Conservation (phyloP, 2,797 vertebrate genomes). For the Coregonus ussuriensis region DNA sequence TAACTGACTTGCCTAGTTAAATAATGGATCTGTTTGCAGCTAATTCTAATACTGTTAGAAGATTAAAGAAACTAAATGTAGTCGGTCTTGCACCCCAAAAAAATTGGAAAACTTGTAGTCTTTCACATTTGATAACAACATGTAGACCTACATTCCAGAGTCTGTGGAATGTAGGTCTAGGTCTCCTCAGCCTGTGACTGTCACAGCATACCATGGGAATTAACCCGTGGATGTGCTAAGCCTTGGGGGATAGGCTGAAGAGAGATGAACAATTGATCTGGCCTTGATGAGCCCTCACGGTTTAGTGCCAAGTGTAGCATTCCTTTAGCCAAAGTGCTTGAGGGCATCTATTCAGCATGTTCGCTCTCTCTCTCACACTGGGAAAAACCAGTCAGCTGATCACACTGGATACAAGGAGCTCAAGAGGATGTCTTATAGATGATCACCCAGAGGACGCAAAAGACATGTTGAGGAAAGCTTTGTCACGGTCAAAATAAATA, state of each 20-base stretch:
- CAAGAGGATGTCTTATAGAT: constrained; percentile 5
- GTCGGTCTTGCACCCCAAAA: not conserved
- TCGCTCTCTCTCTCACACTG: constrained; percentile 4
- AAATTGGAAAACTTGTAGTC: not conserved
- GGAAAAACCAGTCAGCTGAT: constrained; percentile 27
- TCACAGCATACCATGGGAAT: constrained; percentile 31
- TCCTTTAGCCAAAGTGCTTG: constrained; percentile 17
- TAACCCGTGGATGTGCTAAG: constrained; percentile 15
- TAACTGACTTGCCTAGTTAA: too few species aligned
- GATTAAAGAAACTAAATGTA: not conserved
- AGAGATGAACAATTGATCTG: constrained; percentile 29
- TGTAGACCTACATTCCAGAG: not conserved
- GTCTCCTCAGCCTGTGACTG: constrained; percentile 16
- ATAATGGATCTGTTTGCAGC: not conserved
- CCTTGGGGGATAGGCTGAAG: constrained; percentile 14
- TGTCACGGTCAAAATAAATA: not conserved
- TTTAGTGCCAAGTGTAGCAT: constrained; percentile 27
- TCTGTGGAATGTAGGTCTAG: not conserved
- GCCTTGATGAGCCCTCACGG: constrained; percentile 23
- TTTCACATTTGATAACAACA: not conserved
- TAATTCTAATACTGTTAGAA: not conserved
- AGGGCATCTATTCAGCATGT: constrained; percentile 23
- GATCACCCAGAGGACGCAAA: constrained; percentile 5
- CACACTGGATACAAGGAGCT: constrained; percentile 1
- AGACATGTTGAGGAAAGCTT: not conserved